Percentiles rank a stretch among this genome's conserved stretches.
These are phyloP conservation scores for Latrodectus elegans DNA, from an alignment of 2,888 invertebrate species.

Conservation along the genomic window DNA sequence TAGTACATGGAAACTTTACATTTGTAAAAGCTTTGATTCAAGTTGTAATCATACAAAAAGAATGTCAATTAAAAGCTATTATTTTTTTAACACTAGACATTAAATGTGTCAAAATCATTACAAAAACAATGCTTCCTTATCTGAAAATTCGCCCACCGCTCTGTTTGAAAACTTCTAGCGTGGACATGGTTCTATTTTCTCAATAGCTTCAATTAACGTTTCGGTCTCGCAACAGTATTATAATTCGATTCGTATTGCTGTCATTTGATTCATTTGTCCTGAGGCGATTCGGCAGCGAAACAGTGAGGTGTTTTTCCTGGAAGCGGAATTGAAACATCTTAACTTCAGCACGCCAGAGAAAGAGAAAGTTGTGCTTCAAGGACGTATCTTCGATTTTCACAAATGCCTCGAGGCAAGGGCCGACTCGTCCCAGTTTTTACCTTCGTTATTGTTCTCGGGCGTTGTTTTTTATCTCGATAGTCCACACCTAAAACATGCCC, in stretches of 20 bases:
- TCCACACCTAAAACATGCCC: constrained; percentile 44
- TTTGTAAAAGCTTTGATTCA: too few species aligned
- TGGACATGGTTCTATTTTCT: not conserved
- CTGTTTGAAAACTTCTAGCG: not conserved
- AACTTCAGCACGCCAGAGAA: not conserved
- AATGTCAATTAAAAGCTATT: too few species aligned
- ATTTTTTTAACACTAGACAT: too few species aligned
- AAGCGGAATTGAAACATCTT: constrained; percentile 18
- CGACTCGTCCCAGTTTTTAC: constrained; percentile 36
- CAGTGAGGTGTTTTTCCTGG: not conserved
- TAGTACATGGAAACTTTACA: too few species aligned
- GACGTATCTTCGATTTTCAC: constrained; percentile 25
- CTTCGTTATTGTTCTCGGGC: constrained; percentile 49
- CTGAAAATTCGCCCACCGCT: not conserved
- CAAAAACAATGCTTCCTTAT: not conserved
- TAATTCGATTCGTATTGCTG: constrained; percentile 19
- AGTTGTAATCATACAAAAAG: too few species aligned
- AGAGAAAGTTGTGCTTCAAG: constrained; percentile 22
- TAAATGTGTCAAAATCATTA: not conserved
- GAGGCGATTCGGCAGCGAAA: not conserved
- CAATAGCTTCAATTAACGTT: not conserved
- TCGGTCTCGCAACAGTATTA: constrained; percentile 18
- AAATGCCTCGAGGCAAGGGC: constrained; percentile 31
- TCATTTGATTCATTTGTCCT: constrained; percentile 8
- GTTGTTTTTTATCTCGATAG: constrained; percentile 12